A percentile compares a stretch with the other conserved stretches of the same genome.
These are phyloP conservation scores for Myotis brandtii DNA, from an alignment of 2,113 vertebrate genomes.

Conservation along the genomic window DNA sequence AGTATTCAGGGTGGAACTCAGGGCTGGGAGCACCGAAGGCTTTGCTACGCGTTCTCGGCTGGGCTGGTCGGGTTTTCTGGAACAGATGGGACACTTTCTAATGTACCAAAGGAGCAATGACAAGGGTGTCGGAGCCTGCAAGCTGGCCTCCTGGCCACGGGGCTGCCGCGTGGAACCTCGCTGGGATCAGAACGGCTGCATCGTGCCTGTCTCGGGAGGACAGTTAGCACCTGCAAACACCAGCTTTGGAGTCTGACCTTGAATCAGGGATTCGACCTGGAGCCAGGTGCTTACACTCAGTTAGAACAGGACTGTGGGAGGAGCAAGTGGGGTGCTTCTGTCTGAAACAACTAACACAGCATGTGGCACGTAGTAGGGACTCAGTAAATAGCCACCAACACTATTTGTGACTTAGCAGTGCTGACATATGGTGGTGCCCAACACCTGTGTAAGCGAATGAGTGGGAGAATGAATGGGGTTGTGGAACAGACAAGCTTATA, in stretches of 20 bases:
- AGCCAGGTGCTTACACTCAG: not conserved
- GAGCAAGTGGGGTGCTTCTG: accelerated
- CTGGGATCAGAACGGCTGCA: accelerated
- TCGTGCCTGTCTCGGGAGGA: not conserved
- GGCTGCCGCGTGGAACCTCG: not conserved
- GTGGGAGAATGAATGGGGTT: not conserved
- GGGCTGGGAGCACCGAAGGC: not conserved
- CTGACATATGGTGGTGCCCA: not conserved
- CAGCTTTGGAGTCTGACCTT: not conserved
- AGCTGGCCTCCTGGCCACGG: not conserved
- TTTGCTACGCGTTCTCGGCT: accelerated
- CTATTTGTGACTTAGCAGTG: not conserved
- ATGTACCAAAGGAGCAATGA: accelerated
- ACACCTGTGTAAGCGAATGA: not conserved
- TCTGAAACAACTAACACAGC: not conserved
- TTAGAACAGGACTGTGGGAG: not conserved
- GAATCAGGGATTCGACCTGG: not conserved
- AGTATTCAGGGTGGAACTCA: accelerated
- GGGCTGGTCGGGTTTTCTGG: not conserved
- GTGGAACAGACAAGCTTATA: not conserved
- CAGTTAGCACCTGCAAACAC: not conserved
- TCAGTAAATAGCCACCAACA: accelerated
- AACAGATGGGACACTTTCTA: not conserved
- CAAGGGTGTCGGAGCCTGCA: not conserved
- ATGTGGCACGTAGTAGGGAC: not conserved